Evolutionary conservation across 1,140 invertebrate species (phyloP), one percentile per base, ranked within the genome.

Genomic region (Zaprionus taronus): DNA sequence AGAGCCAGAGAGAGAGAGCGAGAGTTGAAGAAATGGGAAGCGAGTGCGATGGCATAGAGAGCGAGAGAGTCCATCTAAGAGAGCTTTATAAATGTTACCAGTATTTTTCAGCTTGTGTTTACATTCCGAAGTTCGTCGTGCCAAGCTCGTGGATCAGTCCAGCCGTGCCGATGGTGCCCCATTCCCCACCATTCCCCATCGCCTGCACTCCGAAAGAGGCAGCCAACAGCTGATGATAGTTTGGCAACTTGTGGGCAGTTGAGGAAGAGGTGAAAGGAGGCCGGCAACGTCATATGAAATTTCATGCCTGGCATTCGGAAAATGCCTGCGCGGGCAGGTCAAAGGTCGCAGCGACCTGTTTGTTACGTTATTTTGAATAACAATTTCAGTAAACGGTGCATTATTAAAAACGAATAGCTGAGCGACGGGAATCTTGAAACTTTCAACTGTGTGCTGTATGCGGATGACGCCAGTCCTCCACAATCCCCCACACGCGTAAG

Each of bases 191-290:
- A n/a, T n/a, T 17, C 41, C 41, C n/a, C n/a, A 47, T 1, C 55
- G 20, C 22, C 51, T 41, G n/a, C 61, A 38, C 38, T 49, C 34
- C 53, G 41, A 20, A 51, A 22, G 20, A 66, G 79, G 67, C 56
- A 64, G 71, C 77, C 44, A 83, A 78, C 84, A 87, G 84, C 84
- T 83, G 83, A 89, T 78, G 55, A 60, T 67, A 73, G 80, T 80
- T 68, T 66, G 72, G 57, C 28, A 72, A 69, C 51, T 20, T 68
- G 47, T 28, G 65, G 28, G 34, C n/a, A n/a, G 22, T 2, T 17
- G 12, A n/a, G 28, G 72, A 22, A 49, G 49, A 22, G 17, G 17
- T 4, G 41, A 24, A 17, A 22, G 28, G 22, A 62, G 64, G 72
- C 66, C 62, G 72, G 74, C 72, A 87, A 68, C 55, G 68, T 80